Evolutionary conservation across 2,888 invertebrate species (phyloP), one percentile per base, ranked within the genome.

Genomic region (Neoaliturus tenellus): DNA sequence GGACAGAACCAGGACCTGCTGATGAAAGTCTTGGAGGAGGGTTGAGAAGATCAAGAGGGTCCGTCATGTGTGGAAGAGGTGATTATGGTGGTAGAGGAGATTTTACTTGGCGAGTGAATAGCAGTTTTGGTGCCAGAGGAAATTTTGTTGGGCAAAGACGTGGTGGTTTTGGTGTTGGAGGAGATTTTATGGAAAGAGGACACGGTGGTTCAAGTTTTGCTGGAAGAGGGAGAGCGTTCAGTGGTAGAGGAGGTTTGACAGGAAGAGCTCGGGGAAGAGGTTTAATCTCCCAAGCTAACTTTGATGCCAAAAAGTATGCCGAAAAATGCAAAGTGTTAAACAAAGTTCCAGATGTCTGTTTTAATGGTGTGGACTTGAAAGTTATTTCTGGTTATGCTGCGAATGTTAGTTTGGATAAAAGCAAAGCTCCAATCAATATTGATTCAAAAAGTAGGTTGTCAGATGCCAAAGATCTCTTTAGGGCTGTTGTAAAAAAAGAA

Each of bases 281-380:
- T 23, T 5, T 44, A 41, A 75, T 75, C 14, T 48, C 44, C 8
- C 44, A 75, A 44, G 44, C 44, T 17, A 75, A 75, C 25, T 48
- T 44, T 44, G 73, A 75, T 12, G 73, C 73, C 10, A 75, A 44
- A 75, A 1, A 14, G 44, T 75, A 75, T 28, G 73, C 73, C 0
- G 39, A 75, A 41, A 44, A 75, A 44, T 75, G 73, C 35, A 75
- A 44, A n/a, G 73, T n/a, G 33, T 23, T 20, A 44, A 75, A 75
- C 28, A 75, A 75, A 44, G 39, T 75, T 20, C 73, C 73, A 28
- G 73, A 75, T 28, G 10, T 75, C 0, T 39, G 28, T 28, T 75
- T 75, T n/a, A 75, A 75, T 75, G 73, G 73, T 44, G 73, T 75
- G 4, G n/a, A 75, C 25, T 20, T 75, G 25, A 75, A 44, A 44